Evolutionary conservation across 2,888 invertebrate genomes (phyloP).

Genomic region (Crepidodera aurea): DNA sequence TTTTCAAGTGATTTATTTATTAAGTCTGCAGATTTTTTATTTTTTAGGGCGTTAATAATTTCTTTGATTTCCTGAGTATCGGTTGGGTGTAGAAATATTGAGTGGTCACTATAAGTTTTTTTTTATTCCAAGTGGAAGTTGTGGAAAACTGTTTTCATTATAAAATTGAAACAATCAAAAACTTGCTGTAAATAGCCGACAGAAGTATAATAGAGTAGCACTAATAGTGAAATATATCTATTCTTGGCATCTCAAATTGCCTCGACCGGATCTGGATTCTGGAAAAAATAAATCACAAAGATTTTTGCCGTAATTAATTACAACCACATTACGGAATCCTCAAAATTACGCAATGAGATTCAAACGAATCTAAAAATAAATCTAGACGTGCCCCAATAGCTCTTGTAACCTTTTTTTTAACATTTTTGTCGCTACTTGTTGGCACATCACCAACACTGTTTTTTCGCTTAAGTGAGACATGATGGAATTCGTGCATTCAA

Average conservation of each 20-base stretch:
- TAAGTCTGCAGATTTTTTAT: too few species aligned
- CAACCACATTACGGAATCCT: neutral
- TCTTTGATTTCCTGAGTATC: too few species aligned
- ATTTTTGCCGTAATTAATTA: neutral
- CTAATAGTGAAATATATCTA: too few species aligned
- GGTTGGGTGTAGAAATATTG: too few species aligned
- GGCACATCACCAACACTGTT: slow-evolving; percentile 1
- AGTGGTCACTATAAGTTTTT: too few species aligned
- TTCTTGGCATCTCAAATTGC: neutral
- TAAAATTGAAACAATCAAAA: too few species aligned
- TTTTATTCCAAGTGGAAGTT: too few species aligned
- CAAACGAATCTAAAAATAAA: slow-evolving; percentile 1
- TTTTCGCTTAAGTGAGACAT: neutral
- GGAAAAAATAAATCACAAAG: neutral
- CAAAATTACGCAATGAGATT: neutral
- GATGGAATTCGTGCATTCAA: neutral
- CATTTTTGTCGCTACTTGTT: neutral
- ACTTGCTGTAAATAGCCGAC: too few species aligned
- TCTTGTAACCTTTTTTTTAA: neutral
- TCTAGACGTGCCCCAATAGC: slow-evolving; percentile 1
- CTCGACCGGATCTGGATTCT: neutral
- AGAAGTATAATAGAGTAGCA: too few species aligned
- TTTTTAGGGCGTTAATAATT: too few species aligned
- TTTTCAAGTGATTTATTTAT: too few species aligned
- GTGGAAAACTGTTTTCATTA: too few species aligned